Evolutionary conservation across 2,888 invertebrate species (phyloP), one percentile per base, ranked within the genome.

Genomic region (Hirtodrosophila confusa): DNA sequence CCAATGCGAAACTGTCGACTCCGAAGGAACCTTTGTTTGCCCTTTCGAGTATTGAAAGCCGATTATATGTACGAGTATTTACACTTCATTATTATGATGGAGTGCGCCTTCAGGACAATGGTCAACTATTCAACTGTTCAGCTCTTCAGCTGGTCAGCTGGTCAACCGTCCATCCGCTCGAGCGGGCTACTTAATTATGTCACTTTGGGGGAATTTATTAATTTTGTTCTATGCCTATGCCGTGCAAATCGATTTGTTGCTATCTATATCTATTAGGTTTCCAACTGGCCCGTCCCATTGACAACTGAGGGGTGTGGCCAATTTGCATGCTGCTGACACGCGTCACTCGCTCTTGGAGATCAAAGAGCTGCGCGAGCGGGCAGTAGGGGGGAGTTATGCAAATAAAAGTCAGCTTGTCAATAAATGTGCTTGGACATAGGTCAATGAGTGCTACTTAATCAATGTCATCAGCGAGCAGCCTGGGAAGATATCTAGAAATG

Each of bases 361-460:
- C 75, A 71, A 75, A 66, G 62, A 41, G 55, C 36, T 4, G 43
- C 17, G 17, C 17, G 1, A 23, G 9, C 8, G 7, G 12, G 27
- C 2, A 31, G 17, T 43, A 3, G 27, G 11, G 36, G 29, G n/a
- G 40, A 31, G 44, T 43, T 80, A 86, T 86, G 73, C 73, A 83
- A 83, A 83, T 80, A 57, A 43, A 45, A 60, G 70, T 73, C 64
- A 64, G 69, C 35, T 29, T 53, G 78, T 69, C 83, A 75, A 69
- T 86, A 61, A 63, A 75, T 69, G 65, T 78, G 82, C 82, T 83
- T 83, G 86, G 82, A 83, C 86, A 83, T 54, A 83, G 82, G 82
- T 83, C 82, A 86, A 86, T 75, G 86, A 75, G 53, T 62, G 75
- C 69, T 58, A 80, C 83, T 83, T 86, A 86, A 83, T 80, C 80